phyloP scores from a whole-genome alignment of 2,888 invertebrate species.

The Synergus laeviventris region DNA sequence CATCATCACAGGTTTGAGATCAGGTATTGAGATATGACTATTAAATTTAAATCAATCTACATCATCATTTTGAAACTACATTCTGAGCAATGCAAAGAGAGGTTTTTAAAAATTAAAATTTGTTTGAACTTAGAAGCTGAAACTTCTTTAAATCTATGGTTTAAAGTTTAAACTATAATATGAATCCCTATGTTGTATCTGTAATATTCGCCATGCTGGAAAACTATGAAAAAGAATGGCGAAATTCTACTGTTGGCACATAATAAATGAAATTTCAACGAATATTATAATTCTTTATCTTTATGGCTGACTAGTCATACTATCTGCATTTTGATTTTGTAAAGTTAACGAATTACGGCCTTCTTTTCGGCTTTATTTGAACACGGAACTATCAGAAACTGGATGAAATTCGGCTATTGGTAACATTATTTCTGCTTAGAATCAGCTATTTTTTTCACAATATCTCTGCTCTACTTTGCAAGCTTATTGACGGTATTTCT shows the following conservation, averaged over 20 bases:
- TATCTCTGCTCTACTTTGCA: conserved; percentile 53
- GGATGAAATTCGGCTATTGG: conserved; percentile 48
- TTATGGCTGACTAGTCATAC: conserved; percentile 59
- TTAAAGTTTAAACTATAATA: background rate
- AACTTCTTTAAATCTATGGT: background rate
- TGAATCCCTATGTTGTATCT: background rate
- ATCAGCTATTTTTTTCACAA: conserved; percentile 13
- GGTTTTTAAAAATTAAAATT: conserved; percentile 9
- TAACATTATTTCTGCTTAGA: conserved; percentile 37
- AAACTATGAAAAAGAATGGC: background rate
- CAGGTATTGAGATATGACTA: conserved; percentile 64
- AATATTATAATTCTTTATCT: conserved; percentile 24
- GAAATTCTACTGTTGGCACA: conserved; percentile 37
- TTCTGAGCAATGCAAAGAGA: conserved; percentile 35
- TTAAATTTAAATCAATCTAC: conserved; percentile 45
- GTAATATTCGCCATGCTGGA: background rate
- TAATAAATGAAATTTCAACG: conserved; percentile 28
- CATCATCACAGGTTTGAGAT: conserved; percentile 67
- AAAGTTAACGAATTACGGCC: conserved; percentile 49
- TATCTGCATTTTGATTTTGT: conserved; percentile 59
- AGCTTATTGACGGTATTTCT: conserved; percentile 56
- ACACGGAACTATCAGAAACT: conserved; percentile 40
- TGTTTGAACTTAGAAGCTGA: background rate
- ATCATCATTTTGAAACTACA: conserved; percentile 43
- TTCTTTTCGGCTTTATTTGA: conserved; percentile 36